Evolutionary conservation across 2,797 vertebrate genomes (phyloP).

Genomic region (Gouania willdenowi): DNA sequence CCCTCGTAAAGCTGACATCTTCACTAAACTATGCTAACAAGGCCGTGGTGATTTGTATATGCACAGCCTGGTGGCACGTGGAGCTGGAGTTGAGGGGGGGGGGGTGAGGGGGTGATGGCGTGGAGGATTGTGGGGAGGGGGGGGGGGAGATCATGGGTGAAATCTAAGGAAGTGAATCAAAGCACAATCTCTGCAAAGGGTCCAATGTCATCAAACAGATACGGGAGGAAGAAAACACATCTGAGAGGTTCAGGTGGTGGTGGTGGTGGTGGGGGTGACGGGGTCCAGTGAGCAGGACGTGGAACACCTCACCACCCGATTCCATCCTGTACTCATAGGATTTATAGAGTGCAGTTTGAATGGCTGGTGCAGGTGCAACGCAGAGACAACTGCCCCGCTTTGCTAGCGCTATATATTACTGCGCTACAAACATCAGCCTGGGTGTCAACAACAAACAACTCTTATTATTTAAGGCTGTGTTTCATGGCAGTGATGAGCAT

Average conservation of each 20-base stretch:
- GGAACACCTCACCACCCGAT: slow-evolving; percentile 38
- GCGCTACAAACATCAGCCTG: slow-evolving; percentile 56
- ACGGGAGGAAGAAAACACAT: slow-evolving; percentile 30
- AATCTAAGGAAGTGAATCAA: slow-evolving; percentile 50
- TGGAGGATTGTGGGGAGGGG: background rate
- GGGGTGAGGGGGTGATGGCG: background rate
- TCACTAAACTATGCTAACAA: slow-evolving; percentile 83
- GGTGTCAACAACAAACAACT: slow-evolving; percentile 56
- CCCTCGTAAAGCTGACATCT: slow-evolving; percentile 79
- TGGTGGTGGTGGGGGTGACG: slow-evolving; percentile 32
- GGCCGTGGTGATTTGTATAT: slow-evolving; percentile 78
- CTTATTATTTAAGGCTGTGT: slow-evolving; percentile 61
- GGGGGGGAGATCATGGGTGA: slow-evolving; percentile 5
- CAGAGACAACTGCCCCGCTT: slow-evolving; percentile 60
- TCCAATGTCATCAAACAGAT: slow-evolving; percentile 9
- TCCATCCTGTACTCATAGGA: slow-evolving; percentile 19
- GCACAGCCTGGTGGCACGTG: slow-evolving; percentile 56
- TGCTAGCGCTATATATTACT: slow-evolving; percentile 55
- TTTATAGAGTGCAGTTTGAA: slow-evolving; percentile 61
- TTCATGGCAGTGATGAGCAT: slow-evolving; percentile 54
- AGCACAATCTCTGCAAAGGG: slow-evolving; percentile 27
- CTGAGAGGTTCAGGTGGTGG: slow-evolving; percentile 23
- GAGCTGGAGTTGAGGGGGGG: slow-evolving; percentile 12
- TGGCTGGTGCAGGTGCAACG: slow-evolving; percentile 62
- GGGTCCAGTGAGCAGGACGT: slow-evolving; percentile 30